Percentiles rank a stretch among this genome's conserved stretches.
Evolutionary conservation across 2,113 vertebrate genomes (phyloP).

Genomic region (Coregonus clupeaformis): DNA sequence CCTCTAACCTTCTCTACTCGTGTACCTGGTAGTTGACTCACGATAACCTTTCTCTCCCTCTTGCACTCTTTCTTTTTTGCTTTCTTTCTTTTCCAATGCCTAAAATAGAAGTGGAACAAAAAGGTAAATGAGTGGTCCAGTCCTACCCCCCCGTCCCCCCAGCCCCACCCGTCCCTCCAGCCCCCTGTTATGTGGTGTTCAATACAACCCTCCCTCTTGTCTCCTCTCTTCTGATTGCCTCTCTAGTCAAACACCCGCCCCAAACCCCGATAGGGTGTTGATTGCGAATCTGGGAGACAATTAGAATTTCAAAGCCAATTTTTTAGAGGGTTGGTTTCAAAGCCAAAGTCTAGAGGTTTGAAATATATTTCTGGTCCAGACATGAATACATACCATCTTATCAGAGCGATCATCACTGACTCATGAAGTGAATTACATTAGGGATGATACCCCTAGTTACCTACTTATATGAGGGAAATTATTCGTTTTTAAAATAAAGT

Average conservation of each 20-base stretch:
- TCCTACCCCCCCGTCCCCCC: slow-evolving; percentile 57
- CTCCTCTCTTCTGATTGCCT: slow-evolving; percentile 56
- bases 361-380: slow-evolving; percentile 30
- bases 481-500: too few relatives aligned
- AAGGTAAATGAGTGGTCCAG: slow-evolving; percentile 97
- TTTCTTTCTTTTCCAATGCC: slow-evolving; percentile 97
- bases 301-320: slow-evolving; percentile 52
- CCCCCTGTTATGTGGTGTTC: slow-evolving; percentile 74
- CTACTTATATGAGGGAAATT: neutral
- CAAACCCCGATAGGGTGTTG: slow-evolving; percentile 63
- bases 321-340: too few relatives aligned
- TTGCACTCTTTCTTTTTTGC: too few relatives aligned
- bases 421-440: slow-evolving; percentile 50
- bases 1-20: too few relatives aligned
- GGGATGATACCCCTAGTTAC: slow-evolving; percentile 18
- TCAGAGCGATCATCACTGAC: slow-evolving; percentile 55
- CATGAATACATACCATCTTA: slow-evolving; percentile 21
- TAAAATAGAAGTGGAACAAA: slow-evolving; percentile 99
- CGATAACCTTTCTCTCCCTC: slow-evolving; percentile 98
- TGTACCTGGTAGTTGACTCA: slow-evolving; percentile 91
- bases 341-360: slow-evolving; percentile 40
- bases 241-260: slow-evolving; percentile 54
- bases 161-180: slow-evolving; percentile 46
- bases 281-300: slow-evolving; percentile 65
- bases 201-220: slow-evolving; percentile 58